These are phyloP conservation scores for Sanderia malayensis DNA, from an alignment of 30 jellyfish, hydroid and myxozoan genomes.

Conservation along the genomic window DNA sequence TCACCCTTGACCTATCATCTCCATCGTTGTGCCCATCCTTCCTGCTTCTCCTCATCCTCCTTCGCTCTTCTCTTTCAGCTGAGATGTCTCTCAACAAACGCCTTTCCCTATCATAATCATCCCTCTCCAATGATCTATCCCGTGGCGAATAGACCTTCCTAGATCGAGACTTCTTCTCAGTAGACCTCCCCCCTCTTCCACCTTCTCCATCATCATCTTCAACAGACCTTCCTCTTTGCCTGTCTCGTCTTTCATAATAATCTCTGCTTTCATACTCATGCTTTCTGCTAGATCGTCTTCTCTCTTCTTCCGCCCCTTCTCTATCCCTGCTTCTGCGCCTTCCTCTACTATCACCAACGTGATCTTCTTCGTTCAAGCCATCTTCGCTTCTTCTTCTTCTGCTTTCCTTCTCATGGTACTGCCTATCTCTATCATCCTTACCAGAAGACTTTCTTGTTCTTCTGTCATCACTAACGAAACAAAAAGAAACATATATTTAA, in stretches of 20 bases:
- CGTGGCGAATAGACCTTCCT: background rate
- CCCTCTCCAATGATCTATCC: constrained; percentile 36
- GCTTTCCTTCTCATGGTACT: background rate
- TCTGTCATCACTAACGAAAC: background rate
- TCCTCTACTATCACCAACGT: background rate
- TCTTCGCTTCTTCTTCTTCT: background rate
- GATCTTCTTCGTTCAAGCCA: background rate
- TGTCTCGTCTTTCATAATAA: constrained; percentile 1
- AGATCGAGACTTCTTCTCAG: background rate
- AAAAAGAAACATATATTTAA: no score
- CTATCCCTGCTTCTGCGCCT: background rate
- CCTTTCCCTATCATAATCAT: background rate
- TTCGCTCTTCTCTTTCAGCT: background rate
- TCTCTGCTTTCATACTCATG: constrained; percentile 13
- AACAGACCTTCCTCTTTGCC: constrained; percentile 17
- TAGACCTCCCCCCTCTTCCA: constrained; percentile 13
- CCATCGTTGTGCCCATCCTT: background rate
- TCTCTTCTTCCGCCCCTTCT: background rate
- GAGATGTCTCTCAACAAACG: background rate
- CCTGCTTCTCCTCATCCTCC: background rate
- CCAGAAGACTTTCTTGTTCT: background rate
- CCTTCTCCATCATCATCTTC: background rate
- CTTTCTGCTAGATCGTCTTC: constrained; percentile 13
- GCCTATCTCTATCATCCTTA: background rate
- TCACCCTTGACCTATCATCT: background rate